Base-by-base conservation (phyloP, 2,888 invertebrate species). In the Drosophila borborema region DNA sequence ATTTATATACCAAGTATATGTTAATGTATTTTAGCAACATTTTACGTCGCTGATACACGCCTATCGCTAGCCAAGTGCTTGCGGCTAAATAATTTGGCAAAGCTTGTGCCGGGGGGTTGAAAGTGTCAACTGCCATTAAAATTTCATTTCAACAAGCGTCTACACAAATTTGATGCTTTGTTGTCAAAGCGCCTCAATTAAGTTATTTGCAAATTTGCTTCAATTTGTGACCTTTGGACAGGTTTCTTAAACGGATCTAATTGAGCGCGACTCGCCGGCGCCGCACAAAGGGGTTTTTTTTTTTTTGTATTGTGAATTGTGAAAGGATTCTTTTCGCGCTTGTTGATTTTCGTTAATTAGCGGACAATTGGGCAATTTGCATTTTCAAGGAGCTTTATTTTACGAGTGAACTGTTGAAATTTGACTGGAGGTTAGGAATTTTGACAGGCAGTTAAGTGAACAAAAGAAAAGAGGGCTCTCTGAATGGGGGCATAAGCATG, bases 111-210 rank as follows among this genome's bases (percentile, higher is more conserved):
- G 34, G 12, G 10, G 51, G 66, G 61, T 64, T 70, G 10, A 66
- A 75, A 80, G 72, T 83, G 84, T 85, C 84, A 78, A 88, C 76
- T 76, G 86, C 64, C 84, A 83, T 85, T 85, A 78, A 75, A 81
- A 61, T 69, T 74, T 58, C 58, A 88, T 80, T 83, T 74, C 63
- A 71, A 68, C 72, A 60, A 76, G 48, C 71, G 73, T 72, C 83
- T 64, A 60, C 41, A 54, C 53, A 62, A 77, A 69, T 59, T 72
- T 80, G 69, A 72, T 38, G 69, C 64, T 72, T 78, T 72, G 68
- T 80, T 65, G 63, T 62, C 48, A 34, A 48, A 56, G 36, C 34
- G 65, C 72, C 55, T 65, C 76, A 77, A 77, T 77, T 77, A 77
- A 77, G 60, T 38, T 34, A 59, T 77, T 77, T 61, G 20, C 31